Base-by-base conservation (phyloP, 1,140 invertebrate species). In the Meloidogyne floridensis region DNA sequence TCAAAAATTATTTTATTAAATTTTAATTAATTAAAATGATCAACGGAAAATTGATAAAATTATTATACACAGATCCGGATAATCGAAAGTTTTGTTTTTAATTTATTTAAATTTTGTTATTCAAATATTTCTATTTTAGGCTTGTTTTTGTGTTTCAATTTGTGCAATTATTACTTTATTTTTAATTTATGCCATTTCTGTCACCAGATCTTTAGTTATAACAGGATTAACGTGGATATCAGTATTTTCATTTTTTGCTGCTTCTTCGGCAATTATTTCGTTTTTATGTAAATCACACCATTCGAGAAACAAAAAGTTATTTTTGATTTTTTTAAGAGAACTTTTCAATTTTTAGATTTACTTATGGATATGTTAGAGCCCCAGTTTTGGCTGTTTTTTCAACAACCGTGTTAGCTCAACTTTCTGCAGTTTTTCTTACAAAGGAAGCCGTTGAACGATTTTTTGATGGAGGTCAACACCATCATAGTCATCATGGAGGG, bases 341-440 rank as follows among this genome's bases (percentile, higher is more conserved):
- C 11, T 54, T n/a, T n/a, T 82, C 2, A 11, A 72, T 74, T 80
- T 88, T 83, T 56, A 89, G 84, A 18, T 89, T 88, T 72, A 86
- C 86, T 15, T 86, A 86, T 72, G 87, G 87, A 2, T 70, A 89
- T 5, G 88, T 84, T 53, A 79, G 88, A 71, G 84, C 86, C 13
- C 88, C 89, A 0, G 88, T 89, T 15, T 43, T 89, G 15, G 87
- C 88, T 7, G 88, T 90, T 32, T 89, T 89, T 73, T 86, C 86
- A 18, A 86, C 89, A 18, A 89, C 89, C 15, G 86, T 90, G 5
- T 81, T 89, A 2, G 88, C 86, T 15, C 88, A 90, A 72, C 81
- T 89, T 7, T 90, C 87, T 47, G 84, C 88, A 2, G 84, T 89
- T n/a, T 90, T 89, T 81, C 77, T 90, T 18, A 81, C 84, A 11